phyloP scores from a whole-genome alignment of 92 coral and sea anemone genomes.

The Porites rus region DNA sequence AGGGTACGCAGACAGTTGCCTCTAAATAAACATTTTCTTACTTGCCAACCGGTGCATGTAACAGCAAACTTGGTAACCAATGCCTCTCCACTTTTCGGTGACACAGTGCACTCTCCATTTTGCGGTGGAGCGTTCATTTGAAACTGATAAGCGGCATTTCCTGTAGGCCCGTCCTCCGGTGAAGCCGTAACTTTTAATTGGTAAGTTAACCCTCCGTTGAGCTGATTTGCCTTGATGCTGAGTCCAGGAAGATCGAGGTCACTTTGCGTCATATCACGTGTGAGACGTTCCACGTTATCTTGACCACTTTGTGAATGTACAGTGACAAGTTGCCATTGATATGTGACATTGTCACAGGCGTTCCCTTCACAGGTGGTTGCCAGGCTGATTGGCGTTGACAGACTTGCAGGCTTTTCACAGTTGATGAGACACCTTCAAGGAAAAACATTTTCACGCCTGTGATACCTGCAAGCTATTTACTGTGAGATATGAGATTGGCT shows the following conservation, averaged over 20 bases:
- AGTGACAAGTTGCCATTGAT: conserved; percentile 63
- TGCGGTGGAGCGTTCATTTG: conserved; percentile 72
- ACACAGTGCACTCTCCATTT: conserved; percentile 61
- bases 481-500: too few relatives aligned
- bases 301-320: neutral
- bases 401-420: conserved; percentile 66
- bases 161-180: conserved; percentile 46
- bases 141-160: conserved; percentile 70
- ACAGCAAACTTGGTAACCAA: conserved; percentile 64
- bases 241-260: conserved; percentile 67
- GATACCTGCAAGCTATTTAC: too few relatives aligned
- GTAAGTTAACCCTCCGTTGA: conserved; percentile 35
- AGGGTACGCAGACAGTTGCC: too few relatives aligned
- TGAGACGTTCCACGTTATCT: conserved; percentile 20
- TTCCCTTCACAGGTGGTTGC: conserved; percentile 61
- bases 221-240: conserved; percentile 41
- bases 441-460: neutral
- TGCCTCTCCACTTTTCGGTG: conserved; percentile 68
- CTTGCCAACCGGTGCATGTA: conserved; percentile 63
- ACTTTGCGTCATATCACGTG: conserved; percentile 53
- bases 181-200: conserved; percentile 53
- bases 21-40: neutral
- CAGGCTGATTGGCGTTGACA: conserved; percentile 71
- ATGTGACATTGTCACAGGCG: conserved; percentile 43
- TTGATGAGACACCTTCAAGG: conserved; percentile 68